phyloP scores from a whole-genome alignment of 2,888 invertebrate species.

The Macrosiphum euphorbiae region DNA sequence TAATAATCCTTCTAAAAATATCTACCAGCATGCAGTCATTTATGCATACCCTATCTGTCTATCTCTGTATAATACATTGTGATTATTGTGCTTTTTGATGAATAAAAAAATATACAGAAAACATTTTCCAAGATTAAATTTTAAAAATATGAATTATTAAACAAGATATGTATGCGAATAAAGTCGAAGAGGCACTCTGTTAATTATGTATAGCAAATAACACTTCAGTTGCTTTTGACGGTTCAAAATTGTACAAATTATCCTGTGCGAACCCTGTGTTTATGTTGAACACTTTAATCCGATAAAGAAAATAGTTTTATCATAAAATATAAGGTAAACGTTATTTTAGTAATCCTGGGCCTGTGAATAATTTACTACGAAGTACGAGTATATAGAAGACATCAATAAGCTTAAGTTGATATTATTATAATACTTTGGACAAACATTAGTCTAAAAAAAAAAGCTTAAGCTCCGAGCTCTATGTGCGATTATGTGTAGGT shows the following conservation, averaged over 20 bases:
- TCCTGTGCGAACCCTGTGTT: neutral
- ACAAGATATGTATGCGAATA: neutral
- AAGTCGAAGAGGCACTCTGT: neutral
- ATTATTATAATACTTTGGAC: neutral
- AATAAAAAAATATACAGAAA: neutral
- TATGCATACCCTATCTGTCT: neutral
- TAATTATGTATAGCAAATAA: neutral
- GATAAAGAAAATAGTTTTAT: neutral
- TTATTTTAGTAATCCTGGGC: neutral
- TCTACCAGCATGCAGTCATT: neutral
- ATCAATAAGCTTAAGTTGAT: neutral
- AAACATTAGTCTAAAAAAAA: neutral
- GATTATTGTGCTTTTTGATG: neutral
- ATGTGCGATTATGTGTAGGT: neutral
- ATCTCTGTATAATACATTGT: neutral
- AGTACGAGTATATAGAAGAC: neutral
- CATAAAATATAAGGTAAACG: neutral
- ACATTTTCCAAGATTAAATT: neutral
- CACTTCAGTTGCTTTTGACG: neutral
- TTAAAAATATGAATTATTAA: neutral
- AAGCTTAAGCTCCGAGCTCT: neutral
- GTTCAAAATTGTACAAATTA: neutral
- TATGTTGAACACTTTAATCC: neutral
- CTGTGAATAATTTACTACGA: neutral
- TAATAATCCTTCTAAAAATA: neutral